Percentiles rank a stretch among this genome's conserved stretches.
These are phyloP conservation scores for Pseudeuparius sepicola DNA, from an alignment of 2,888 invertebrate species.

Conservation along the genomic window DNA sequence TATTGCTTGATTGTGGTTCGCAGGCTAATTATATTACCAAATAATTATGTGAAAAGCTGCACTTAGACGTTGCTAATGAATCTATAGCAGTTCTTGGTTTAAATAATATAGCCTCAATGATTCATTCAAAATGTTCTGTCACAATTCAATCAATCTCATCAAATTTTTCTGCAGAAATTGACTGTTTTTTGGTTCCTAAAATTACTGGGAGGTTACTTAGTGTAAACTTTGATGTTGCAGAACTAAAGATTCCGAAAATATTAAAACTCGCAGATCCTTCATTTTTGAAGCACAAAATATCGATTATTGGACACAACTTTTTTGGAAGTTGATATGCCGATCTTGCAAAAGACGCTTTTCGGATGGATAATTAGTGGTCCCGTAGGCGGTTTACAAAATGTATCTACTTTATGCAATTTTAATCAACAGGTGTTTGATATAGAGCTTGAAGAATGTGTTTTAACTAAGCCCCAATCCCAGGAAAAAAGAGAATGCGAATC, in stretches of 20 bases:
- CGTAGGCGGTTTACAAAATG: neutral
- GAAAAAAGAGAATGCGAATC: constrained; percentile 14
- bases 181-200: neutral
- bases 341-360: constrained; percentile 1
- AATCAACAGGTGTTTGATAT: neutral
- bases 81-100: neutral
- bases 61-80: neutral
- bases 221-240: neutral
- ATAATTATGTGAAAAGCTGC: neutral
- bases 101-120: neutral
- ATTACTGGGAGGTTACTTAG: neutral
- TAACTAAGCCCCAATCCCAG: constrained; percentile 9
- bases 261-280: constrained; percentile 1
- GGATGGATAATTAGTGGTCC: neutral
- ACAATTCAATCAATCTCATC: neutral
- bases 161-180: neutral
- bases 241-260: neutral
- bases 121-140: neutral
- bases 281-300: neutral
- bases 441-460: neutral
- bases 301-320: neutral
- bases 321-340: neutral
- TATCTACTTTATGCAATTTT: neutral
- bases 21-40: neutral
- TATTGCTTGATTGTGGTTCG: constrained; percentile 1